Base-by-base conservation (phyloP, 2,888 invertebrate species). In the Salpingus planirostris region DNA sequence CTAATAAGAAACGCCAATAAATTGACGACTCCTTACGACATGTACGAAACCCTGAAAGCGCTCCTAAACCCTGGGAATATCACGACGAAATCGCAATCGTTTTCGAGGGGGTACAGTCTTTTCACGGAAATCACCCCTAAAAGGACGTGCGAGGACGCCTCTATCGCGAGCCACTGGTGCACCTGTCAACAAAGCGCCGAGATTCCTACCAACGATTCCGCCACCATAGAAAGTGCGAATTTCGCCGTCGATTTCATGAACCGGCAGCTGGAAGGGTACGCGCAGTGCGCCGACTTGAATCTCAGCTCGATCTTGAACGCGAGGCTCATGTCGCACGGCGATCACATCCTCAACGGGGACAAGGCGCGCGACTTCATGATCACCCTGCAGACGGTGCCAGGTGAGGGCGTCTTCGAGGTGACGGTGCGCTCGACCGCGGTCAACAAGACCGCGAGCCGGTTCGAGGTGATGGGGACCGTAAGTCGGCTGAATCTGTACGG, bases 101-200 rank as follows among this genome's bases (percentile, higher is more conserved):
- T 8, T 8, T 27, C 29, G 6, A 32, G 78, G 29, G 78, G 81
- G 2, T 76, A 82, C 4, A 90, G 90, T 59, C 69, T 89, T 27
- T 90, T 93, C 58, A 62, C 78, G 13, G 74, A 78, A 1, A 71
- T 93, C 37, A 79, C 85, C 0, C 60, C 57, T 21, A 70, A 74
- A 32, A 69, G 93, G 24, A 86, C 82, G 0, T 95, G 93, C 56
- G 67, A 73, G 28, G 67, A 70, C 38, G 91, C 92, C 0, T 77
- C 70, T 1, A 87, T 95, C 36, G 76, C 79, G 0, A 76, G 80
- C 13, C 86, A 90, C 57, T 93, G 85, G 83, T 93, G 93, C 60
- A 84, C 88, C 12, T 93, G 93, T 46, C 82, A 87, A 52, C 73
- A 73, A 35, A 76, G 76, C 30, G 65, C 64, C 28, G 70, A 73